A percentile compares a stretch with the other conserved stretches of the same genome.
phyloP scores from a whole-genome alignment of 1,140 invertebrate genomes.

The Radopholus similis region DNA sequence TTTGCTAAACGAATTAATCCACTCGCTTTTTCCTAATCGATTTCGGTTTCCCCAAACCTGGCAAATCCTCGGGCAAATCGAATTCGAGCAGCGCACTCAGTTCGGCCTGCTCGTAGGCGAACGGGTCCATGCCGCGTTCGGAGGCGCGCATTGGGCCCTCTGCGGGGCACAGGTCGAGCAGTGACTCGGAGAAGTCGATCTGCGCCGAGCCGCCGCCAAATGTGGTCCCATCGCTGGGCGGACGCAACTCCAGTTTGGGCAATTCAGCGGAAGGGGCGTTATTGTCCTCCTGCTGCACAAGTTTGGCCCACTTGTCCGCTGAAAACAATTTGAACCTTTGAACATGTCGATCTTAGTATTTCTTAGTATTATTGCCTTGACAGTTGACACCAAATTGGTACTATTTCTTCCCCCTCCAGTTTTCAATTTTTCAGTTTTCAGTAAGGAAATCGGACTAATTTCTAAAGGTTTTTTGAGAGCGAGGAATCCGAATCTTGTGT shows the following conservation, averaged over 20 bases:
- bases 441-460: no score
- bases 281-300: not conserved
- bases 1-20: no score
- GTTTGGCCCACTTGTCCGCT: not conserved
- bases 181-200: conserved; percentile 1
- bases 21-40: no score
- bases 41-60: not conserved
- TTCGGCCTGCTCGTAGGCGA: not conserved
- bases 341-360: no score
- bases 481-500: no score
- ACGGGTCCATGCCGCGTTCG: not conserved
- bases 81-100: conserved; percentile 6
- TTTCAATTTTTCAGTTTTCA: no score
- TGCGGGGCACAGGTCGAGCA: not conserved
- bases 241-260: not conserved
- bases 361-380: no score
- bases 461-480: no score
- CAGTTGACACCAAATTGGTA: no score
- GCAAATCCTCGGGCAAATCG: conserved; percentile 15
- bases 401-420: no score
- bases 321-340: no score
- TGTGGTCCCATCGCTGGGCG: not conserved
- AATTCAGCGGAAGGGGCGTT: not conserved
- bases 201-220: not conserved
- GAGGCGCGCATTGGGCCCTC: not conserved